phyloP scores from a whole-genome alignment of 2,888 invertebrate species.

The Drosophila diplacantha region DNA sequence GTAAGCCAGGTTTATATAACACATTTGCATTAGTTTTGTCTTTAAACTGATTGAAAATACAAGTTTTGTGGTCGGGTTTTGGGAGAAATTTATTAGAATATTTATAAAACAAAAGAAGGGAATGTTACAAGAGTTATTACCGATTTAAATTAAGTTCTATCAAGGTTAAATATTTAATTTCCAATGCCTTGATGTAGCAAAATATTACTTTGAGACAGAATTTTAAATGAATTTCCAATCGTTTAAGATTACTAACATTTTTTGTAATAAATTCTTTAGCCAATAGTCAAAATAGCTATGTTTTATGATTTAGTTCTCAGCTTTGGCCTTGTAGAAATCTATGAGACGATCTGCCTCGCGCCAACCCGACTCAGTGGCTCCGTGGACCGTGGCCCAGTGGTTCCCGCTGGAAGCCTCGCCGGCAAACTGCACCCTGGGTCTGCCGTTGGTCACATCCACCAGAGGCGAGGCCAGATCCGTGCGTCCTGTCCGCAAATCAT shows the following conservation, averaged over 20 bases:
- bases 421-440: slow-evolving; percentile 82
- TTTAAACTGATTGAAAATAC: neutral
- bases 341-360: slow-evolving; percentile 84
- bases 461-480: slow-evolving; percentile 80
- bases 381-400: slow-evolving; percentile 83
- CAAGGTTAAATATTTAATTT: neutral
- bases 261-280: neutral
- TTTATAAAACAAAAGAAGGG: too few relatives aligned
- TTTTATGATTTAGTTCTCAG: slow-evolving; percentile 10
- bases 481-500: slow-evolving; percentile 80
- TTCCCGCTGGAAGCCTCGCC: slow-evolving; percentile 84
- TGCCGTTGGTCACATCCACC: slow-evolving; percentile 52
- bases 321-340: slow-evolving; percentile 60
- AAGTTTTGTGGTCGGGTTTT: neutral
- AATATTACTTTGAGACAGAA: too few relatives aligned
- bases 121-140: neutral
- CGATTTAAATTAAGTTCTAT: neutral
- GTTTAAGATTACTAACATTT: neutral
- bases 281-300: too few relatives aligned
- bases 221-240: neutral
- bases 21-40: neutral
- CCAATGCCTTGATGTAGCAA: neutral
- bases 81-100: neutral
- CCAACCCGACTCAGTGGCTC: slow-evolving; percentile 85
- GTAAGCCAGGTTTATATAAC: neutral